Base-by-base conservation (phyloP, 1,140 invertebrate species). In the Eumeta japonica region DNA sequence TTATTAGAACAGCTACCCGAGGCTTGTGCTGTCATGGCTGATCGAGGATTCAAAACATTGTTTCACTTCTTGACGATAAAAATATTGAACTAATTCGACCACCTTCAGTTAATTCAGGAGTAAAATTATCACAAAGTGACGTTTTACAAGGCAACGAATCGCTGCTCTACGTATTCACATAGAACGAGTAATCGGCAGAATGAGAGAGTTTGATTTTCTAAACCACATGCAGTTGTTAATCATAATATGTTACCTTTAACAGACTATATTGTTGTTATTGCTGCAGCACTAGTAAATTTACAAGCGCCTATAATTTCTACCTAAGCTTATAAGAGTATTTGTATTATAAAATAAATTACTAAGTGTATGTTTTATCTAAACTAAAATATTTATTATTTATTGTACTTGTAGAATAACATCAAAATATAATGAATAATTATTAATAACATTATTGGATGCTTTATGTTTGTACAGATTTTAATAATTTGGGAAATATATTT, bases 341-440 rank as follows among this genome's bases (percentile, higher is more conserved):
- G 20, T 24, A 24, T 24, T 24, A 24, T 24, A 24, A 24, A 24
- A 24, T 24, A 24, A 24, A 24, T 24, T 24, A 24, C 20, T 24
- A 24, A n/a, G 20, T 24, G 20, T 24, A 24, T 24, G 20, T 24
- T 24, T 24, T n/a, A 24, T 24, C 20, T 24, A 24, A 24, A 24
- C n/a, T 24, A 24, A 24, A 7, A n/a, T 24, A 24, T 24, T 24
- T 7, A 24, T 24, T 24, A 24, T 24, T 24, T 24, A 24, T 24
- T 24, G n/a, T 24, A 24, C 20, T 24, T 24, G 20, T 24, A 24
- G n/a, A 24, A 24, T 24, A 7, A 24, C 20, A 24, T 24, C 20
- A 24, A 24, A 24, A 24, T 24, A 24, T 24, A 24, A 24, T 24
- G 20, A 24, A 24, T 24, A 24, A 24, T 24, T 5, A 24, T 24